Evolutionary conservation across 1,140 invertebrate species (phyloP), one percentile per base, ranked within the genome.

Genomic region (Hycleus phaleratus): DNA sequence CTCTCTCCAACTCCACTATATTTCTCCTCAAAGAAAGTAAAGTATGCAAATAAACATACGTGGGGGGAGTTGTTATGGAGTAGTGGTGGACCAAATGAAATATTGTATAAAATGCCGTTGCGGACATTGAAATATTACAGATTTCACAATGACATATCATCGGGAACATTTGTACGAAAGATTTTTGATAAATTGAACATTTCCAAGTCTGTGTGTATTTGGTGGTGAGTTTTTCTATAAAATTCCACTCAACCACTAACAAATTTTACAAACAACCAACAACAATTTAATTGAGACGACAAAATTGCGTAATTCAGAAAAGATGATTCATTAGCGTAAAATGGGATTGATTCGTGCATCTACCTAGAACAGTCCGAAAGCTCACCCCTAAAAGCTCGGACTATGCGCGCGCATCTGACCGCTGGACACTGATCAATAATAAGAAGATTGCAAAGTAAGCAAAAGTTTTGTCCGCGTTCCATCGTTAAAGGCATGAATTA

Each of bases 381-480:
- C 51, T 46, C 32, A 7, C 40, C 55, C 55, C 51, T 61, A 60
- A 60, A 46, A 60, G 56, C 46, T 57, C 43, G 58, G 61, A 58
- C 58, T 55, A 39, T 64, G 63, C 61, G 66, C 64, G 66, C 64
- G 61, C 58, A 62, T 63, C 50, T 72, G 70, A 72, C 70, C 69
- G 62, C 63, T 69, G 68, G 68, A 72, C 70, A 71, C 66, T 71
- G 70, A 71, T 71, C 70, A 71, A 71, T 71, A 71, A 70, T 71
- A 71, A 71, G 70, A 71, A 71, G 70, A 71, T 71, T 70, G 70
- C 67, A 71, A 71, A 71, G 70, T 71, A 71, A 71, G 68, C 68
- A 71, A 71, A 65, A 69, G 66, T 68, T 71, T 70, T 64, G 61
- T 59, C 40, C 9, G 69, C 66, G 61, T 61, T 60, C 62, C 60